Evolutionary conservation across 2,113 vertebrate species (phyloP).

Genomic region (Macrotis lagotis): DNA sequence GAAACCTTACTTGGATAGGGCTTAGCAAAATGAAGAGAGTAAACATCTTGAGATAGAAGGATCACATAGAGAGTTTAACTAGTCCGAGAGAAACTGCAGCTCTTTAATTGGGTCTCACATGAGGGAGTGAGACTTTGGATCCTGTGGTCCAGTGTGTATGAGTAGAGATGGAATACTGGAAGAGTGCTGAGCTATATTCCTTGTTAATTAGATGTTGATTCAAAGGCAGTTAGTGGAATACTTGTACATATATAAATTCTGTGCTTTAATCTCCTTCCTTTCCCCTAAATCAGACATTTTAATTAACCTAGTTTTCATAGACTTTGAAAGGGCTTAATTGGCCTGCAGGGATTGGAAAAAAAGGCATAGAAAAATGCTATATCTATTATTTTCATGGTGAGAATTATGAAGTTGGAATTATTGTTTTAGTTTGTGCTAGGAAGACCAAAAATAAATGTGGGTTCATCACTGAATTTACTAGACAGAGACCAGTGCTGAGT

Average conservation of each 20-base stretch:
- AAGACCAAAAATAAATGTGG: conserved; percentile 56
- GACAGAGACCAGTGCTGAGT: background rate
- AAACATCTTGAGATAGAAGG: background rate
- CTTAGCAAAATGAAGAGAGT: background rate
- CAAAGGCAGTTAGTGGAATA: conserved; percentile 62
- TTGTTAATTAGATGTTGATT: conserved; percentile 74
- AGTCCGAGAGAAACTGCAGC: background rate
- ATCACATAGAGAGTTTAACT: background rate
- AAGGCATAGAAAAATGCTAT: conserved; percentile 58
- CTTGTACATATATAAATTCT: background rate
- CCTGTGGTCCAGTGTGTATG: background rate
- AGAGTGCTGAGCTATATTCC: conserved; percentile 32
- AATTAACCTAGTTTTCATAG: conserved; percentile 67
- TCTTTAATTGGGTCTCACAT: background rate
- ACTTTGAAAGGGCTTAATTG: conserved; percentile 66
- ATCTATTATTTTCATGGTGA: conserved; percentile 71
- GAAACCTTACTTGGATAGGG: background rate
- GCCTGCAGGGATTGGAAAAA: conserved; percentile 60
- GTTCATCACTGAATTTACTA: conserved; percentile 52
- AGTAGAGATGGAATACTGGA: conserved; percentile 35
- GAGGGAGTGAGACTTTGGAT: background rate
- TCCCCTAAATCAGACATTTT: conserved; percentile 69
- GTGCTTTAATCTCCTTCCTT: conserved; percentile 50
- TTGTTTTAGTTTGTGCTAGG: conserved; percentile 69
- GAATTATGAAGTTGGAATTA: conserved; percentile 72